Conservation (phyloP, 2,113 vertebrate genomes). For the Spea bombifrons region DNA sequence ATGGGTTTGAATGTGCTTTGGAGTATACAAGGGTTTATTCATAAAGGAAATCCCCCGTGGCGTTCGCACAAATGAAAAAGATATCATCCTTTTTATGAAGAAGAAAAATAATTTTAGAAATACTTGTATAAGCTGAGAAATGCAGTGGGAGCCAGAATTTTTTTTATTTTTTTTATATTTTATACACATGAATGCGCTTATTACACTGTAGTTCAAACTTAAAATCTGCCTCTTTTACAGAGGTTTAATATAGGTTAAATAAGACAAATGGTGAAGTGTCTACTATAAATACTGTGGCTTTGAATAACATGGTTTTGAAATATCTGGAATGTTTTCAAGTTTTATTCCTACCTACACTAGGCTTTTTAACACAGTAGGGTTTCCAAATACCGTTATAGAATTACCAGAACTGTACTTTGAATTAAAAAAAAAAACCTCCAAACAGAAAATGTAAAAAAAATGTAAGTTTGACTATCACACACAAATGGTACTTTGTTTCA, state of each 20-base stretch:
- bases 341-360: constrained; percentile 1
- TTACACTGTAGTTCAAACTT: not conserved
- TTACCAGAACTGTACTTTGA: constrained; percentile 8
- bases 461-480: not conserved
- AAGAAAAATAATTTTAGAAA: no score
- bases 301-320: not conserved
- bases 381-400: not conserved
- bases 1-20: no score
- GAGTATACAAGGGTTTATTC: no score
- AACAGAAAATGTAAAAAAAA: constrained; percentile 36
- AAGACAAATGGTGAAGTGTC: not conserved
- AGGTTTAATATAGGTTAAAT: not conserved
- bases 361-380: not conserved
- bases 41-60: no score
- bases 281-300: not conserved
- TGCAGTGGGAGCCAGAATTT: not conserved
- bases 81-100: no score
- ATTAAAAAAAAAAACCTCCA: constrained; percentile 2
- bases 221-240: not conserved
- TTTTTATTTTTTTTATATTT: not conserved
- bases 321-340: not conserved
- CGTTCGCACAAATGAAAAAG: no score
- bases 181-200: no score
- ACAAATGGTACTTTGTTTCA: constrained; percentile 40
- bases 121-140: not conserved